Evolutionary conservation across 2,888 invertebrate genomes (phyloP).

Genomic region (Zaprionus obscuricornis): DNA sequence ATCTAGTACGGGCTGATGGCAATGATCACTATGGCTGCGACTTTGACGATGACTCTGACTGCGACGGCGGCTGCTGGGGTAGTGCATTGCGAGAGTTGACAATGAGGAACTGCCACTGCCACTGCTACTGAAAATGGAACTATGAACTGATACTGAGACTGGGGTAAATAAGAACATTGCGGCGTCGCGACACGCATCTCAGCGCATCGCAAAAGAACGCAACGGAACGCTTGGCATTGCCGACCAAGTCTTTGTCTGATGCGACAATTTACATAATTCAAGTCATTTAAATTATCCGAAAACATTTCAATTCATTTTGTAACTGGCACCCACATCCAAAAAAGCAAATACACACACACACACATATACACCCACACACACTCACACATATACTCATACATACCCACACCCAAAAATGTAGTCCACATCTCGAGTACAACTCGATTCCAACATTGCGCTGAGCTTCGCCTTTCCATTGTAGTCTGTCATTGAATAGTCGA

Average conservation of each 20-base stretch:
- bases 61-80: slow-evolving; percentile 15
- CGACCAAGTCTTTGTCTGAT: slow-evolving; percentile 75
- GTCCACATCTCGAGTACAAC: slow-evolving; percentile 16
- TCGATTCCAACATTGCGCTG: slow-evolving; percentile 1
- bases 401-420: slow-evolving; percentile 12
- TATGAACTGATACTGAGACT: slow-evolving; percentile 4
- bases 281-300: slow-evolving; percentile 79
- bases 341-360: slow-evolving; percentile 11
- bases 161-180: slow-evolving; percentile 27
- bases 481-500: no score
- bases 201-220: no score
- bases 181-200: slow-evolving; percentile 23
- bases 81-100: slow-evolving; percentile 49
- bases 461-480: slow-evolving; percentile 37
- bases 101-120: slow-evolving; percentile 44
- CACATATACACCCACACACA: slow-evolving; percentile 10
- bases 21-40: slow-evolving; percentile 2
- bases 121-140: neutral
- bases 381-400: slow-evolving; percentile 8
- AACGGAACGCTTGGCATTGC: no score
- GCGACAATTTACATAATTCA: slow-evolving; percentile 82
- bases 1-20: slow-evolving; percentile 80
- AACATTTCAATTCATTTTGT: slow-evolving; percentile 72
- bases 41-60: slow-evolving; percentile 2
- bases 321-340: slow-evolving; percentile 53